Base-by-base conservation (phyloP, 2,113 vertebrate genomes). In the Cairina moschata region DNA sequence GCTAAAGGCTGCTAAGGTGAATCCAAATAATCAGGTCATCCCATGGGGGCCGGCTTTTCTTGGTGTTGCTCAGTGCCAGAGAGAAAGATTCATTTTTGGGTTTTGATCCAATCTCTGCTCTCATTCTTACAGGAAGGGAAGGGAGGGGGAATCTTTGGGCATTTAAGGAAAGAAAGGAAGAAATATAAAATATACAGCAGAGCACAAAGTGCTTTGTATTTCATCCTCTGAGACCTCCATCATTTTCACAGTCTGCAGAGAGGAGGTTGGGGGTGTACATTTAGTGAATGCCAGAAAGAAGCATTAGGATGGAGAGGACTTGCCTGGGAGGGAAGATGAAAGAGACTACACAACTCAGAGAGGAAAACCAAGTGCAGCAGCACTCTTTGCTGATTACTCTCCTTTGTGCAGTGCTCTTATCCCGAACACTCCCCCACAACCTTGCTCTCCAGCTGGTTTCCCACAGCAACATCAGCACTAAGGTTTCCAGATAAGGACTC, bases 361-460 rank as follows among this genome's bases (percentile, higher is more conserved):
- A 90, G 32, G 40, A 83, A 83, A 44, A 60, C 11, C 14, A 38
- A 55, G 72, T 48, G 56, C 66, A 44, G 62, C 1, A 3, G 66
- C 77, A 72, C 62, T 58, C 13, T 69, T 18, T 82, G 86, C 58
- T 86, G 66, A 83, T 92, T 69, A 16, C 80, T 18, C 26, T 82
- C 76, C 60, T 92, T 88, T 81, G 76, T 86, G 55, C 59, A 62
- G 16, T 4, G 44, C 62, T 88, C 38, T 81, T 82, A 81, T 21
- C 69, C 77, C 29, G 25, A 88, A 78, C 58, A 14, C 92, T 96
- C 88, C 71, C 69, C 76, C 55, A 50, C 38, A 88, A 38, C 86
- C 83, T 58, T 50, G 54, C 73, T 80, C 44, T 92, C 74, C 80
- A 80, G 82, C 42, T 91, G 66, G 67, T 93, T 86, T 85, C 83